Evolutionary conservation across 1,140 invertebrate species (phyloP).

Genomic region (Helicoverpa armigera): DNA sequence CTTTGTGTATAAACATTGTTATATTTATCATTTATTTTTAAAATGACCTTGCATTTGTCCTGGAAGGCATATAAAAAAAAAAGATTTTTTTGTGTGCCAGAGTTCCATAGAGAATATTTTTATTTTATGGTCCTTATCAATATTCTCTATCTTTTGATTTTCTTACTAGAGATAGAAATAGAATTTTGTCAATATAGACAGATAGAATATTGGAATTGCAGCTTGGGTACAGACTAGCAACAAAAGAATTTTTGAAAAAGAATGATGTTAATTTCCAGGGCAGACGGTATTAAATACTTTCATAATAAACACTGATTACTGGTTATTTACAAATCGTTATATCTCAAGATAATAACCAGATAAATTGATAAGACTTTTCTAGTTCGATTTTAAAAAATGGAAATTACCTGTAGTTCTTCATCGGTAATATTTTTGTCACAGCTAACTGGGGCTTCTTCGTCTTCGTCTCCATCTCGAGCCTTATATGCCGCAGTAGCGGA

Average conservation of each 20-base stretch:
- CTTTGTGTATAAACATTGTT: constrained; percentile 6
- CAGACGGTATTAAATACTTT: too few species aligned
- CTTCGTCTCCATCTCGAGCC: constrained; percentile 53
- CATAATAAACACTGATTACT: too few species aligned
- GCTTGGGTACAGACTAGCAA: too few species aligned
- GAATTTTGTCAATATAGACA: too few species aligned
- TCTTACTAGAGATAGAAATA: too few species aligned
- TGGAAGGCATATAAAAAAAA: not conserved
- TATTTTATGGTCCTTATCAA: not conserved
- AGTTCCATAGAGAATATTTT: not conserved
- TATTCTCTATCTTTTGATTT: too few species aligned
- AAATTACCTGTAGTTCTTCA: constrained; percentile 74
- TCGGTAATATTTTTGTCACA: constrained; percentile 78
- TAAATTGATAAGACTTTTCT: too few species aligned
- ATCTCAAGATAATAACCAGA: too few species aligned
- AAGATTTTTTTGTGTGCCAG: not conserved
- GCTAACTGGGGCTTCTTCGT: constrained; percentile 48
- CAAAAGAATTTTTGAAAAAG: too few species aligned
- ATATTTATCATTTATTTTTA: not conserved
- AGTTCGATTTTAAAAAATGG: not conserved
- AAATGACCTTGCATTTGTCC: constrained; percentile 24
- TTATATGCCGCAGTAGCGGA: constrained; percentile 79
- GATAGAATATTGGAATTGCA: too few species aligned
- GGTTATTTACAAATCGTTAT: too few species aligned
- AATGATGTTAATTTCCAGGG: too few species aligned